A percentile compares a stretch with the other conserved stretches of the same genome.
Evolutionary conservation across 2,797 vertebrate species (phyloP).

Genomic region (Sebastes hubbsi): DNA sequence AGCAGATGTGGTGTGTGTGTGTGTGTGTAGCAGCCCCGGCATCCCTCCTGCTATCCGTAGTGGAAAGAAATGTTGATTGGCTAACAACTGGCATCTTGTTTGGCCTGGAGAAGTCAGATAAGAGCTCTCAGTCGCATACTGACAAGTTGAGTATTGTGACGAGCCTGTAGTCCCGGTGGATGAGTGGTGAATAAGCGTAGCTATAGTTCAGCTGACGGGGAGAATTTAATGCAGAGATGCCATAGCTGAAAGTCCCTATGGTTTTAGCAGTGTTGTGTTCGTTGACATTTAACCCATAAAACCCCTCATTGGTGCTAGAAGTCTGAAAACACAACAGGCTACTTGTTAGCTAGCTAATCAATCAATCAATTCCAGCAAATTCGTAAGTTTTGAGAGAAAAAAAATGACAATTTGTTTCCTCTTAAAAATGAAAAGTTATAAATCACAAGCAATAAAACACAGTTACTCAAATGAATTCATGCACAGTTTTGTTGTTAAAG

Average conservation of each 20-base stretch:
- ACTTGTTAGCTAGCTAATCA: no score
- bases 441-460: not conserved
- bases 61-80: slow-evolving; percentile 72
- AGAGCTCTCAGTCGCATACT: slow-evolving; percentile 64
- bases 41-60: slow-evolving; percentile 55
- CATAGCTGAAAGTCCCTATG: not conserved
- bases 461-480: not conserved
- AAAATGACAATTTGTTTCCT: not conserved
- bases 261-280: not conserved
- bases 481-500: not conserved
- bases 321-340: not conserved
- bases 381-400: not conserved
- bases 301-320: not conserved
- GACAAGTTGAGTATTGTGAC: slow-evolving; percentile 76
- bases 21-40: slow-evolving; percentile 45
- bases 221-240: slow-evolving; percentile 49
- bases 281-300: not conserved
- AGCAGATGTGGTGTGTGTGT: slow-evolving; percentile 60
- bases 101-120: slow-evolving; percentile 64
- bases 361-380: not conserved
- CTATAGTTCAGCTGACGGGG: slow-evolving; percentile 41
- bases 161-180: slow-evolving; percentile 46
- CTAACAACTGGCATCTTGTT: slow-evolving; percentile 78
- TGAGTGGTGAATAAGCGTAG: slow-evolving; percentile 49
- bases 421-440: not conserved